These are phyloP conservation scores for Embiotoca jacksoni DNA, from an alignment of 2,113 vertebrate genomes.

Conservation along the genomic window DNA sequence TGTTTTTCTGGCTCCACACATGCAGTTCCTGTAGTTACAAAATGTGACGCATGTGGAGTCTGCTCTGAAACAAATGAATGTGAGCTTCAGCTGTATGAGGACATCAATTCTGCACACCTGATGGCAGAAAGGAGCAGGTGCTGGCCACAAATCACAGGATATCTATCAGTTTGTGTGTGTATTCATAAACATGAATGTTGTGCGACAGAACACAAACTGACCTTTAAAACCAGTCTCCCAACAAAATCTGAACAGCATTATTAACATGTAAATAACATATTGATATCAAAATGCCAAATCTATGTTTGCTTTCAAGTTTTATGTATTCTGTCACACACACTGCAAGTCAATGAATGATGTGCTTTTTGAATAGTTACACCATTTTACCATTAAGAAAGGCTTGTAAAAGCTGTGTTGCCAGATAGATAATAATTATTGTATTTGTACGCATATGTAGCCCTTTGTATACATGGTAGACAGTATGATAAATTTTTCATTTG, in stretches of 20 bases:
- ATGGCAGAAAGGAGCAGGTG: conserved; percentile 70
- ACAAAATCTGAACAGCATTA: conserved; percentile 8
- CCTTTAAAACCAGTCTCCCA: conserved; percentile 9
- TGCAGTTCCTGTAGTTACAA: conserved; percentile 60
- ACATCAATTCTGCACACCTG: conserved; percentile 64
- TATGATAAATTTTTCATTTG: neutral
- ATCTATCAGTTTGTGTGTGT: conserved; percentile 13
- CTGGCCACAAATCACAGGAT: conserved; percentile 57
- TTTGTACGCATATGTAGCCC: neutral
- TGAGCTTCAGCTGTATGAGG: conserved; percentile 49
- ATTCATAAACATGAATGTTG: conserved; percentile 12
- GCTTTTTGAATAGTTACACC: neutral
- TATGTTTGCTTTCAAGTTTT: neutral
- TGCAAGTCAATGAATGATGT: neutral
- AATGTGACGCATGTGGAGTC: conserved; percentile 52
- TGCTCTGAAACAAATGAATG: conserved; percentile 64
- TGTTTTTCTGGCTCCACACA: conserved; percentile 34
- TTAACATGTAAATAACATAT: neutral
- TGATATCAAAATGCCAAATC: neutral
- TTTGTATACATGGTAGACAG: no score
- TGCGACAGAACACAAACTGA: conserved; percentile 14
- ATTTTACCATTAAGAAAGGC: neutral
- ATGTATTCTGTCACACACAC: neutral
- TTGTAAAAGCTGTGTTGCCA: neutral
- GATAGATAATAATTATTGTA: neutral